Evolutionary conservation across 2,797 vertebrate genomes (phyloP).

Genomic region (Bradypodion ventrale): DNA sequence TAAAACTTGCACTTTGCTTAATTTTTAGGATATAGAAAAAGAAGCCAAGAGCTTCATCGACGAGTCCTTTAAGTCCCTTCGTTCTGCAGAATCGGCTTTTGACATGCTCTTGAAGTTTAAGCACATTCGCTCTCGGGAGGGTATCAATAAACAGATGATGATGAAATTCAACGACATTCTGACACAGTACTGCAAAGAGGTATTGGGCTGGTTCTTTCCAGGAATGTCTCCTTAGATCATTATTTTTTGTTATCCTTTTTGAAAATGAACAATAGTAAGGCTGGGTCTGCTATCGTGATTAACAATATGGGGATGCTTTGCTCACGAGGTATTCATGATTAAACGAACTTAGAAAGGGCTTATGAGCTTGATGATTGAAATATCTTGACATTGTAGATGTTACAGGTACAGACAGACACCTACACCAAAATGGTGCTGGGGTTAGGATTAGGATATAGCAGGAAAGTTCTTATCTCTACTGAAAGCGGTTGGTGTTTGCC

Average conservation of each 20-base stretch:
- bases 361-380: no score
- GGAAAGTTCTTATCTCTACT: no score
- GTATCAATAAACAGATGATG: slow-evolving; percentile 87
- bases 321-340: no score
- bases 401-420: no score
- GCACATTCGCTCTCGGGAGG: slow-evolving; percentile 82
- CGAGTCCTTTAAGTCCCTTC: slow-evolving; percentile 88
- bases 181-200: slow-evolving; percentile 92
- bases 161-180: slow-evolving; percentile 88
- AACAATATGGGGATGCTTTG: not conserved
- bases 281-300: not conserved
- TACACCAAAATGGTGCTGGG: no score
- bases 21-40: slow-evolving; percentile 84
- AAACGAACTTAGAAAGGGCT: no score
- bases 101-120: slow-evolving; percentile 91
- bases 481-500: no score
- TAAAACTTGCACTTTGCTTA: not conserved
- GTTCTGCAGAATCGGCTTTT: slow-evolving; percentile 89
- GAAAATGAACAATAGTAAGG: not conserved
- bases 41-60: slow-evolving; percentile 88
- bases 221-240: not conserved
- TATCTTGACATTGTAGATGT: no score
- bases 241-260: not conserved
- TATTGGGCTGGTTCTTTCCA: slow-evolving; percentile 53
- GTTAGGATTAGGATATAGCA: no score